A percentile compares a stretch with the other conserved stretches of the same genome.
Conservation (phyloP, 2,888 invertebrate genomes). For the Neria commutata region DNA sequence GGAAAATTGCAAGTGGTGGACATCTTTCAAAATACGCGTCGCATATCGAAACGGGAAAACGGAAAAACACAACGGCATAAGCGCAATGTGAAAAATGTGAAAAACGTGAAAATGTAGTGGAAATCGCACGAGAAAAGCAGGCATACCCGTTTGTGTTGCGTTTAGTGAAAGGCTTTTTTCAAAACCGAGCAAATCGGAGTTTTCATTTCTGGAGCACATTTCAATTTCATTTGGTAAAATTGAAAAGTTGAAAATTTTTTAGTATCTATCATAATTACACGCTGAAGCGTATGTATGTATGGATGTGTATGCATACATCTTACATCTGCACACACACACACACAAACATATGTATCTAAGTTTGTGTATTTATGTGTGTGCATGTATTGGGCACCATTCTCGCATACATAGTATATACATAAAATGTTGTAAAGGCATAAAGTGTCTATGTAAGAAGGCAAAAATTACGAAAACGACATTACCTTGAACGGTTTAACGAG, state of each 20-base stretch:
- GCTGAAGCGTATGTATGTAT: conserved; percentile 6
- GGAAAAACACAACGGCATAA: background rate
- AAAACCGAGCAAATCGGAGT: too few relatives aligned
- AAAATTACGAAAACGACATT: conserved; percentile 12
- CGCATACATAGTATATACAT: background rate
- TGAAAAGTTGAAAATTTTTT: conserved; percentile 14
- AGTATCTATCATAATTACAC: conserved; percentile 25
- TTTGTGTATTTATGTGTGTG: background rate
- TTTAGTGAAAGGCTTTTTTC: too few relatives aligned
- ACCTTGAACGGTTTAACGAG: conserved; percentile 19
- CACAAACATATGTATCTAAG: background rate
- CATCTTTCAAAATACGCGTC: background rate
- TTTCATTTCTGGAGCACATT: background rate
- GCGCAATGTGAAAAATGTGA: too few relatives aligned
- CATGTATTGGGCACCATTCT: too few relatives aligned
- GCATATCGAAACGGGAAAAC: background rate
- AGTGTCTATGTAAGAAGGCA: background rate
- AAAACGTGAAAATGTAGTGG: too few relatives aligned
- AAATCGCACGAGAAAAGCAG: too few relatives aligned
- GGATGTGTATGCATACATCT: too few relatives aligned
- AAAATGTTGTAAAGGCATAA: background rate
- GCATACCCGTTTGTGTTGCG: too few relatives aligned
- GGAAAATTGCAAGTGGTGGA: background rate
- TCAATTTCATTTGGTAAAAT: background rate
- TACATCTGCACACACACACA: too few relatives aligned